Conservation (phyloP, 1,140 invertebrate genomes). For the Chrysoperla carnea region DNA sequence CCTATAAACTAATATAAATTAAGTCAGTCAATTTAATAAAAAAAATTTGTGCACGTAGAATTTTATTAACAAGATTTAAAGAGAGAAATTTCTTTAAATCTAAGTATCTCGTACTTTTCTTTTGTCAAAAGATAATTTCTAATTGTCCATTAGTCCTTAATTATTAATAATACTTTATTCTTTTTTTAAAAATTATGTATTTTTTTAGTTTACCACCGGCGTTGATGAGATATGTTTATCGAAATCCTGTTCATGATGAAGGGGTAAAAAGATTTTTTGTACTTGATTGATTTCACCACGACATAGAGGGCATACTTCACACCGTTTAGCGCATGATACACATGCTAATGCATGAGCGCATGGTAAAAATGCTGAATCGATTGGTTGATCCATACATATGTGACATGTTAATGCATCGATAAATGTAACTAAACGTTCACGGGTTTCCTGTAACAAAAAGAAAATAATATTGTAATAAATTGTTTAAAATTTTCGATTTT, state of each 20-base stretch:
- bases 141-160: too few species aligned
- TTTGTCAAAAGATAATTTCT: too few species aligned
- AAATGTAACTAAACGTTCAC: constrained; percentile 33
- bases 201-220: too few species aligned
- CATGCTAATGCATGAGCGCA: constrained; percentile 70
- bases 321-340: constrained; percentile 45
- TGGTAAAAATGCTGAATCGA: constrained; percentile 67
- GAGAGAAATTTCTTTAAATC: too few species aligned
- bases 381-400: constrained; percentile 64
- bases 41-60: too few species aligned
- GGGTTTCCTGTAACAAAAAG: constrained; percentile 30
- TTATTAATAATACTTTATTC: too few species aligned
- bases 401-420: constrained; percentile 59
- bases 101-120: too few species aligned
- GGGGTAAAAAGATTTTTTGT: constrained; percentile 51
- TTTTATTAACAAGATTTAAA: too few species aligned
- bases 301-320: constrained; percentile 60
- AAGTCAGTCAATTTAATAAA: too few species aligned
- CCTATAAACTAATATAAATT: too few species aligned
- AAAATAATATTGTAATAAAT: constrained; percentile 3
- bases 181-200: too few species aligned
- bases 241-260: constrained; percentile 16
- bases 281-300: constrained; percentile 51
- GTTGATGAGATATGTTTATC: too few species aligned
- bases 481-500: neutral